phyloP scores from a whole-genome alignment of 2,797 vertebrate genomes.

The Chaetophractus vellerosus region DNA sequence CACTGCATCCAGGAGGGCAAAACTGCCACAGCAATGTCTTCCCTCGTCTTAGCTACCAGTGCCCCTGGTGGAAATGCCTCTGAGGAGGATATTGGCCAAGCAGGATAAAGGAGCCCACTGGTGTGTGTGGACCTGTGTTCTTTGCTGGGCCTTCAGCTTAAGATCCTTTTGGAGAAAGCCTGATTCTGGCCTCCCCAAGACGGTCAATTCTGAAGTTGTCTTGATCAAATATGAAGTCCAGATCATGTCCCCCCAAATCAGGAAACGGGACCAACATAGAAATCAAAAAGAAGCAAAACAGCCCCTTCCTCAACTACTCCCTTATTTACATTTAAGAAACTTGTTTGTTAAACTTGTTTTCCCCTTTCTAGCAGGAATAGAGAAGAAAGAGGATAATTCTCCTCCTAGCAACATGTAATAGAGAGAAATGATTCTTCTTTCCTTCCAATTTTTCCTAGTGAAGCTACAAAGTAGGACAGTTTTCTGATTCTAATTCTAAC shows the following conservation, averaged over 20 bases:
- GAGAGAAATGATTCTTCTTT: neutral
- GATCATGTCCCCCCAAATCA: neutral
- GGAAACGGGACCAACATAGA: neutral
- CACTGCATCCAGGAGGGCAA: neutral
- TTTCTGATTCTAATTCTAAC: conserved; percentile 15
- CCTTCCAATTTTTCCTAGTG: neutral
- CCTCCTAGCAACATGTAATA: neutral
- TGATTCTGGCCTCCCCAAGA: neutral
- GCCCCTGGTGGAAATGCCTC: neutral
- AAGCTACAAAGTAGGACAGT: neutral
- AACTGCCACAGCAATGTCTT: neutral
- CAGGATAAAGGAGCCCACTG: neutral
- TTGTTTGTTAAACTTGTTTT: neutral
- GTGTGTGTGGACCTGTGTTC: neutral
- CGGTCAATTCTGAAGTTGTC: neutral
- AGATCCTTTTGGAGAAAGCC: neutral
- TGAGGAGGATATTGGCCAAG: neutral
- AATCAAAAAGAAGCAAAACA: neutral
- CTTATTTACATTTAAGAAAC: neutral
- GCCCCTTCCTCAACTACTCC: neutral
- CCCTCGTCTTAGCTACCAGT: neutral
- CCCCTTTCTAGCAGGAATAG: neutral
- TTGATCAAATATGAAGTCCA: neutral
- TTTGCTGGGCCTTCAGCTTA: neutral
- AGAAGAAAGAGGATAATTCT: neutral